Conservation (phyloP, 2,113 vertebrate genomes). For the Gorsachius goisagi region DNA sequence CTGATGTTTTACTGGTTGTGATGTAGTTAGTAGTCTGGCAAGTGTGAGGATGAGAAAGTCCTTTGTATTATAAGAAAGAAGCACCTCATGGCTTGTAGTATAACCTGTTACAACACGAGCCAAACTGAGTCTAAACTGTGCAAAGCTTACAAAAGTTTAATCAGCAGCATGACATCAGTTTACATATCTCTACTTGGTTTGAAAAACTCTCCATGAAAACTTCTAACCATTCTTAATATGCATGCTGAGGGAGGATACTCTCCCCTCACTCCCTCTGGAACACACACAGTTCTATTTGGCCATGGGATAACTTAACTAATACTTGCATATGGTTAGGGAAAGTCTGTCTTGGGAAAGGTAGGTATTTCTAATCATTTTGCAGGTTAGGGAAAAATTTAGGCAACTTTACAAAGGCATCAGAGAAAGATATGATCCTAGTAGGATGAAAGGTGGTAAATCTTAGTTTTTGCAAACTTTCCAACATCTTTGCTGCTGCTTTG, state of each 20-base stretch:
- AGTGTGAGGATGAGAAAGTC: background rate
- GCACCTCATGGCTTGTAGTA: background rate
- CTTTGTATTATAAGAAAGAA: background rate
- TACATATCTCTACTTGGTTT: background rate
- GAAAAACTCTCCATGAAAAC: background rate
- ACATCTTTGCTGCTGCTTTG: background rate
- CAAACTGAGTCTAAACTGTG: background rate
- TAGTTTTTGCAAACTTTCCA: background rate
- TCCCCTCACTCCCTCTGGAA: background rate
- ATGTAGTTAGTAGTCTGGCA: background rate
- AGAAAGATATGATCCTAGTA: background rate
- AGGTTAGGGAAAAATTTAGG: background rate
- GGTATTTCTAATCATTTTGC: background rate
- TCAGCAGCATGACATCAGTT: background rate
- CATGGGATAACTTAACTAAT: background rate
- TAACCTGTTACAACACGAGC: background rate
- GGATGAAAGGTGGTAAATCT: background rate
- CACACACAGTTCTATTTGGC: accelerated
- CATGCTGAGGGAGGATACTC: background rate
- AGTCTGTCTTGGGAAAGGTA: background rate
- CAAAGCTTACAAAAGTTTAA: background rate
- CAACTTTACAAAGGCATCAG: background rate
- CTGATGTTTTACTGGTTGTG: background rate
- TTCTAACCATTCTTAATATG: background rate
- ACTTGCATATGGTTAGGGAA: background rate